Evolutionary conservation across 2,113 vertebrate species (phyloP), one percentile per base, ranked within the genome.

Genomic region (Hipposideros armiger): DNA sequence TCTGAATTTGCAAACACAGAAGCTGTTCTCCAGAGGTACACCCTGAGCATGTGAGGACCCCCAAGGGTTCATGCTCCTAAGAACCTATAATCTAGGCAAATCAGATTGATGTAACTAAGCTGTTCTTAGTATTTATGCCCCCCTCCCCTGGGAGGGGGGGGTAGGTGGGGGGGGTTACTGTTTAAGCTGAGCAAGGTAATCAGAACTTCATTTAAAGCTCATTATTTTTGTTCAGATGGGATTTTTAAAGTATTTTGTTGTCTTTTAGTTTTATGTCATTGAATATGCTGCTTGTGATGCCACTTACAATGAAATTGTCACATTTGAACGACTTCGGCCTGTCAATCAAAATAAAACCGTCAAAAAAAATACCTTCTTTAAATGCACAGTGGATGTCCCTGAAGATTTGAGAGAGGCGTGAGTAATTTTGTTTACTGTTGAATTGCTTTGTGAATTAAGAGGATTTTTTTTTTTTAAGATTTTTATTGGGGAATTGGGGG

Each of bases 251-350:
- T 96, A 62, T 94, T 96, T 93, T 97, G 74, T 40, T 98, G 85
- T 97, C 90, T 90, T 94, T 0, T 95, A 99, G 99, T 99, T 99
- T 92, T 99, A 99, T 62, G 99, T 99, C 96, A 99, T 99, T 97
- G 99, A 99, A 94, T 99, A 99, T 94, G 99, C 99, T 98, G 99
- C 99, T 97, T 99, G 99, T 97, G 99, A 99, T 98, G 99, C 99
- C 97, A 99, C 99, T 95, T 99, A 99, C 97, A 99, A 99, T 97
- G 99, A 99, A 98, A 99, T 99, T 90, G 99, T 99, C 96, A 99
- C 99, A 92, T 99, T 98, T 0, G 99, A 99, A 95, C 98, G 99
- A 95, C 99, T 99, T 95, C 98, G 99, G 81, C 99, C 98, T 98
- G 98, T 99, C 98, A 99, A 99, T 97, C 99, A 99, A 96, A 99